Percentiles rank a stretch among this genome's conserved stretches.
These are phyloP conservation scores for Dicrurus megarhynchus DNA, from an alignment of 2,113 vertebrate species.

Conservation along the genomic window DNA sequence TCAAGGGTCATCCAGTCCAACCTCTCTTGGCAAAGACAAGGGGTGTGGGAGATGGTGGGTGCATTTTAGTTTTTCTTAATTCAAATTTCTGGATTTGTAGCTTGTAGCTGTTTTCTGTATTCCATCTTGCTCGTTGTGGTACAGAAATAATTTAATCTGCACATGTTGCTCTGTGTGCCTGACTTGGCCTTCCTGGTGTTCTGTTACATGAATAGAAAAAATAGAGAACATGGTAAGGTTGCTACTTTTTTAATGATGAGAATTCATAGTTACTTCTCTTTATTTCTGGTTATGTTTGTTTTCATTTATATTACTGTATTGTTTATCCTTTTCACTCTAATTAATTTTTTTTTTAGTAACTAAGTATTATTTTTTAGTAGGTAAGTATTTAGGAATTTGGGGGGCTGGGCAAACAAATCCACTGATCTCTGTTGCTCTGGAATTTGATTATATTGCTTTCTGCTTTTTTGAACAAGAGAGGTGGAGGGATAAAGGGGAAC, in stretches of 20 bases:
- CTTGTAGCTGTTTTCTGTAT: neutral
- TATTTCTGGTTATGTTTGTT: neutral
- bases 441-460: neutral
- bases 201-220: neutral
- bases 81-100: neutral
- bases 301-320: neutral
- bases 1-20: neutral
- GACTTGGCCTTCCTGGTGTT: neutral
- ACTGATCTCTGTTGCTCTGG: neutral
- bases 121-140: neutral
- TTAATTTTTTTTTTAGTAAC: neutral
- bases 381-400: neutral
- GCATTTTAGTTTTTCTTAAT: neutral
- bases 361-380: neutral
- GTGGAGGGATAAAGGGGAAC: too few relatives aligned
- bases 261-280: neutral
- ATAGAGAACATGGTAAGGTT: neutral
- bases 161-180: neutral
- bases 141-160: neutral
- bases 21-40: neutral
- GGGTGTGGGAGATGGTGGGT: rapidly evolving
- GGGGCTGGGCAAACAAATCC: neutral
- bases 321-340: neutral
- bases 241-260: neutral
- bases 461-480: neutral